Percentiles rank a stretch among this genome's conserved stretches.
phyloP scores from a whole-genome alignment of 2,888 invertebrate species.

The Campoplex capitator region DNA sequence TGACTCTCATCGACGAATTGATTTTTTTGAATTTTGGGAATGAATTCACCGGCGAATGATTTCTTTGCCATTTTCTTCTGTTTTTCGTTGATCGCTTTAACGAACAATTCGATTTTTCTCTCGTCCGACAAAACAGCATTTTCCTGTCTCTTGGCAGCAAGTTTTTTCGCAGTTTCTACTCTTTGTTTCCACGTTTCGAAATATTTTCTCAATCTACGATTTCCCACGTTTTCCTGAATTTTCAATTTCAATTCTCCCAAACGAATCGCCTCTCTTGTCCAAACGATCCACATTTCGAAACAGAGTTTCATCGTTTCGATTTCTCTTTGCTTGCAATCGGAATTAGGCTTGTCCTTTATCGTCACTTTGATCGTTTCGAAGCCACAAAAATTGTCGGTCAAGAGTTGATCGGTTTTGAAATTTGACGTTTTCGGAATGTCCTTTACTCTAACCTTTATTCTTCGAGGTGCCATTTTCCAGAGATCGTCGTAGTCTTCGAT shows the following conservation, averaged over 20 bases:
- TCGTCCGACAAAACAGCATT: conserved; percentile 75
- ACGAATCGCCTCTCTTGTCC: conserved; percentile 73
- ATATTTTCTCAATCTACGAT: conserved; percentile 71
- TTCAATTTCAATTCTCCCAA: conserved; percentile 73
- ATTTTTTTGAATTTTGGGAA: conserved; percentile 28
- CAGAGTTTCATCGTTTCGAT: conserved; percentile 67
- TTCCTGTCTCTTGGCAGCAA: conserved; percentile 64
- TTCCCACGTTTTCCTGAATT: conserved; percentile 71
- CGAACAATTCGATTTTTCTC: conserved; percentile 79
- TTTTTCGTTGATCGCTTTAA: conserved; percentile 78
- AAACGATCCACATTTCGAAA: conserved; percentile 72
- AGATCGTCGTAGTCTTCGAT: conserved; percentile 73
- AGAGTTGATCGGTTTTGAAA: conserved; percentile 9
- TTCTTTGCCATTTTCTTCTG: conserved; percentile 74
- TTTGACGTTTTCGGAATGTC: conserved; percentile 4
- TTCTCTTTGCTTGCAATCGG: conserved; percentile 66
- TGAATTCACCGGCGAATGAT: conserved; percentile 27
- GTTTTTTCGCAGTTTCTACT: conserved; percentile 58
- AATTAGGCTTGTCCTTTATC: conserved; percentile 77
- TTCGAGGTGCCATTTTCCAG: conserved; percentile 75
- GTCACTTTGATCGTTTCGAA: conserved; percentile 77
- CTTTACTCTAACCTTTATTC: conserved; percentile 65
- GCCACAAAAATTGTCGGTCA: conserved; percentile 24
- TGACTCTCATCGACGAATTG: conserved; percentile 51
- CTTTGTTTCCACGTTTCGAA: conserved; percentile 76